Evolutionary conservation across 2,113 vertebrate species (phyloP).

Genomic region (Pomatorhinus ruficollis): DNA sequence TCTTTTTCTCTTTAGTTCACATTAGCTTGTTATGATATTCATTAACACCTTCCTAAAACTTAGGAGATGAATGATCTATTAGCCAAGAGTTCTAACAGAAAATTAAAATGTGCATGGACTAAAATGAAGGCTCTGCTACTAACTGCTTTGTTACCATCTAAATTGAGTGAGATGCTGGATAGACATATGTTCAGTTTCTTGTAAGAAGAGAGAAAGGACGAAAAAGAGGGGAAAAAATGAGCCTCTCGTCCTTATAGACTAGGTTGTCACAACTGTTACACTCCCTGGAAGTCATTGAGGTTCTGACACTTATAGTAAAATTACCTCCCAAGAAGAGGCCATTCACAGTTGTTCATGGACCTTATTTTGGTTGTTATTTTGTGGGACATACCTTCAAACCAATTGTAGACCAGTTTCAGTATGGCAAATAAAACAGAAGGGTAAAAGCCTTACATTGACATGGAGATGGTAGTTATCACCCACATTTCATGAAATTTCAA

Average conservation of each 20-base stretch:
- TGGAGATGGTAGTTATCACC: neutral
- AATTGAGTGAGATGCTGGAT: neutral
- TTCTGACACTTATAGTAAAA: neutral
- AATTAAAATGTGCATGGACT: neutral
- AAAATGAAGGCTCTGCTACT: neutral
- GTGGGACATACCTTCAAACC: neutral
- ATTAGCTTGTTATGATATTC: neutral
- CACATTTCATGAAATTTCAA: accelerated
- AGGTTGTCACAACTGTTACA: neutral
- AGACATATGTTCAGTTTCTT: neutral
- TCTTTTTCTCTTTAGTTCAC: neutral
- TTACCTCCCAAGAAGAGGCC: neutral
- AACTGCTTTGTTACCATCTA: neutral
- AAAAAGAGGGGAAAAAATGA: neutral
- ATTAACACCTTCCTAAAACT: neutral
- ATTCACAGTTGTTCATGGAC: neutral
- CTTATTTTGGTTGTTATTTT: neutral
- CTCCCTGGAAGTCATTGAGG: neutral
- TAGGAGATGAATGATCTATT: neutral
- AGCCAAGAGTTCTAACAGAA: neutral
- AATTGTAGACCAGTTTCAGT: neutral
- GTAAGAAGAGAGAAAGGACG: neutral
- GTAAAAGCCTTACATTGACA: neutral
- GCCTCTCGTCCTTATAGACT: neutral
- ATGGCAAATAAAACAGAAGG: neutral